phyloP scores from a whole-genome alignment of 2,797 vertebrate species.

The Chaetophractus vellerosus region DNA sequence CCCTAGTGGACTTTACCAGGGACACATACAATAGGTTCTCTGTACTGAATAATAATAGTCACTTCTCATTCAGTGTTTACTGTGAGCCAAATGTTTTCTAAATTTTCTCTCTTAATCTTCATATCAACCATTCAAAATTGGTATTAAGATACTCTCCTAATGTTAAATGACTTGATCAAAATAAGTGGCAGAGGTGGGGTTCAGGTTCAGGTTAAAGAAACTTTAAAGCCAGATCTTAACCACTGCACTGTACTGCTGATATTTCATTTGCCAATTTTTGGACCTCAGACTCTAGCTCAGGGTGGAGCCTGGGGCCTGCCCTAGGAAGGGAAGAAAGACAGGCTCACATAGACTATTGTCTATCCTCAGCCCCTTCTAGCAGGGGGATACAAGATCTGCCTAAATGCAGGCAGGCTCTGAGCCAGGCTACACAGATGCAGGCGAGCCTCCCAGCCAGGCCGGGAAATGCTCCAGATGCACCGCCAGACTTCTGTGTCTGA shows the following conservation, averaged over 20 bases:
- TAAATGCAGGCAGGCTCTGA: constrained; percentile 61
- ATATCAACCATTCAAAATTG: not conserved
- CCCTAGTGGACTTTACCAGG: constrained; percentile 45
- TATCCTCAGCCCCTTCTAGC: constrained; percentile 59
- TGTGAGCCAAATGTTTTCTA: constrained; percentile 45
- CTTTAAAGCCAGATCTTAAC: not conserved
- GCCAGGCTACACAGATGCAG: constrained; percentile 81
- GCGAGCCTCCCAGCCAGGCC: constrained; percentile 72
- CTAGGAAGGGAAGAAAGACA: constrained; percentile 37
- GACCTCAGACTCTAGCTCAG: constrained; percentile 9
- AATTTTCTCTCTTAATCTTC: constrained; percentile 61
- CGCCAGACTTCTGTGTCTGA: constrained; percentile 79
- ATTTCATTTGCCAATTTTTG: constrained; percentile 61
- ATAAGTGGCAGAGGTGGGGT: constrained; percentile 54
- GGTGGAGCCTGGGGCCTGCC: not conserved
- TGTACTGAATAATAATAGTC: constrained; percentile 63
- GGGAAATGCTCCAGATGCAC: constrained; percentile 80
- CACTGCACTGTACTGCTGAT: not conserved
- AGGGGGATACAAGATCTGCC: constrained; percentile 64
- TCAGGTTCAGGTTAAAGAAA: constrained; percentile 38
- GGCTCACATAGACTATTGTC: constrained; percentile 39
- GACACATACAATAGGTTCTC: constrained; percentile 53
- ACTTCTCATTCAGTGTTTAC: constrained; percentile 21
- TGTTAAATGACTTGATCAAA: constrained; percentile 62
- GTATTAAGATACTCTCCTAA: constrained; percentile 60